Percentiles rank a stretch among this genome's conserved stretches.
Conservation (phyloP, 2,888 invertebrate species). For the Microctonus hyperodae region DNA sequence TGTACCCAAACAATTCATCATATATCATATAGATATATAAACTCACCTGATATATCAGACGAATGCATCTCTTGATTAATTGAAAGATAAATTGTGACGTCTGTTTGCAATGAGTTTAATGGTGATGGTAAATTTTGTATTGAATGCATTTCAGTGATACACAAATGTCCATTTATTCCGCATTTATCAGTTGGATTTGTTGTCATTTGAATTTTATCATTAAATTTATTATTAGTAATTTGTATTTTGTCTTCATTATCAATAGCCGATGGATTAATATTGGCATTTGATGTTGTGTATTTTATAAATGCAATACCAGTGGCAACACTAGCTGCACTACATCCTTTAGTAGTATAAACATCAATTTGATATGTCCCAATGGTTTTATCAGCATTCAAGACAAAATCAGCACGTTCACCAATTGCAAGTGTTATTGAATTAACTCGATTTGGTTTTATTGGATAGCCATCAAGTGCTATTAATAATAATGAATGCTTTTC, state of each 20-base stretch:
- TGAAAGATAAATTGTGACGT: constrained; percentile 72
- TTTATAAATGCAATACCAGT: constrained; percentile 68
- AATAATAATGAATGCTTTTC: constrained; percentile 72
- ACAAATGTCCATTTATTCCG: constrained; percentile 64
- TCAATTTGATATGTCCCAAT: constrained; percentile 70
- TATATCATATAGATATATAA: neutral
- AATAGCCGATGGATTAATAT: neutral
- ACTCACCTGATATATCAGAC: constrained; percentile 49
- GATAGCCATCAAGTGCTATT: constrained; percentile 76
- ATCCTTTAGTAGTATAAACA: constrained; percentile 65
- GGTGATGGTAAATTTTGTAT: constrained; percentile 66
- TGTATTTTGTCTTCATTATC: neutral
- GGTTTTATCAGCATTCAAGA: constrained; percentile 69
- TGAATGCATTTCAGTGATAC: constrained; percentile 69
- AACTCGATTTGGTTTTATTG: constrained; percentile 68
- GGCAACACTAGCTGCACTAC: constrained; percentile 63
- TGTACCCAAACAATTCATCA: neutral
- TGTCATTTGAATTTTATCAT: constrained; percentile 44
- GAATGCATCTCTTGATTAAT: constrained; percentile 68
- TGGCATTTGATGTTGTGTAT: constrained; percentile 54
- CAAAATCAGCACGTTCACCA: constrained; percentile 81
- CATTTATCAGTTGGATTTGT: constrained; percentile 62
- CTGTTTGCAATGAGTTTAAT: constrained; percentile 63
- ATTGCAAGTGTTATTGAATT: constrained; percentile 69
- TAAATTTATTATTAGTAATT: constrained; percentile 1